Conservation (phyloP, 2,888 invertebrate genomes). For the Flexamia atlantica region DNA sequence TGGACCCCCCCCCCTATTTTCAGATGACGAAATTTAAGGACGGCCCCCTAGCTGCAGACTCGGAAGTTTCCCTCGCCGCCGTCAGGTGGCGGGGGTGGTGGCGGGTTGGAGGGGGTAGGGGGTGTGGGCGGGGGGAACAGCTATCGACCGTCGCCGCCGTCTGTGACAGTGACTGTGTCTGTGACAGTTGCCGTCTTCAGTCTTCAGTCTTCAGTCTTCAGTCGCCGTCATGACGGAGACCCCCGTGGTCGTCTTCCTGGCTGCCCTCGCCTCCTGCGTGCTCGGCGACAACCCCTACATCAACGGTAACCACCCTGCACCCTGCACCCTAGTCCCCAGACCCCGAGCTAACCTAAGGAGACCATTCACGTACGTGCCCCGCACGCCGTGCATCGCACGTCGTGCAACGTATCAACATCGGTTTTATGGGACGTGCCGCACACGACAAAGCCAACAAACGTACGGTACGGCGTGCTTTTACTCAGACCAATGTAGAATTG, state of each 20-base stretch:
- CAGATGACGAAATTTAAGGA: too few relatives aligned
- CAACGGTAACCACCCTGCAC: not conserved
- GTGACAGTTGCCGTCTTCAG: not conserved
- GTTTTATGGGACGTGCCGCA: too few relatives aligned
- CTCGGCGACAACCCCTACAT: slow-evolving; percentile 30
- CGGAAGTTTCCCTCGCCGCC: not conserved
- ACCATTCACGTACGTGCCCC: too few relatives aligned
- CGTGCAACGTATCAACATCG: too few relatives aligned
- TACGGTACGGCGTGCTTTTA: too few relatives aligned
- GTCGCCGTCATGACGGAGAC: not conserved
- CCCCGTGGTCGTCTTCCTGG: not conserved
- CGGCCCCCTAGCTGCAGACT: too few relatives aligned
- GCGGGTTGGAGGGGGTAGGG: not conserved
- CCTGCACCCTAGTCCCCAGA: not conserved
- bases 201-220: too few relatives aligned
- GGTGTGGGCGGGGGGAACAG: not conserved
- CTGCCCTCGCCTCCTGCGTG: not conserved
- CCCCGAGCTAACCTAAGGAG: not conserved
- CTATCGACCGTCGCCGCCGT: not conserved
- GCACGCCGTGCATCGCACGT: too few relatives aligned
- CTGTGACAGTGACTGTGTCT: not conserved
- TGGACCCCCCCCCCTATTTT: too few relatives aligned
- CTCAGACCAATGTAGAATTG: too few relatives aligned
- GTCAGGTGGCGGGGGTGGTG: not conserved
- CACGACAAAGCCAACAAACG: too few relatives aligned